Conservation (phyloP, 2,888 invertebrate species). For the Mimumesa dahlbomi region DNA sequence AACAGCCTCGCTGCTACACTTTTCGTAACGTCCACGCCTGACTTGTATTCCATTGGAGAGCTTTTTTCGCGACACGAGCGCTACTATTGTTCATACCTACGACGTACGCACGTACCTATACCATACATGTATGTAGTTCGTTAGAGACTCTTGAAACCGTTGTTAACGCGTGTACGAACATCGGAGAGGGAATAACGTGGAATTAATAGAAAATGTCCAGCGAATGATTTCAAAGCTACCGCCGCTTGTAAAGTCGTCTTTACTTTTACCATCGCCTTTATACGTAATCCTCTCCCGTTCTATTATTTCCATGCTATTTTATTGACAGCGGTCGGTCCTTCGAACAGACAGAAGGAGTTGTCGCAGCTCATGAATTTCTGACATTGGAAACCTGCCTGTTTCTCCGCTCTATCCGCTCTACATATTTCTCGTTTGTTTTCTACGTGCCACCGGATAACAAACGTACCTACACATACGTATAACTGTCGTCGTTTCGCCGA, state of each 20-base stretch:
- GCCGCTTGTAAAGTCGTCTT: background rate
- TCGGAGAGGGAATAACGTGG: slow-evolving; percentile 1
- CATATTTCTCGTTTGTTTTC: slow-evolving; percentile 21
- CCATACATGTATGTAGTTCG: background rate
- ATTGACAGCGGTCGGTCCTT: slow-evolving; percentile 61
- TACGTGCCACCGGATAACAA: slow-evolving; percentile 3
- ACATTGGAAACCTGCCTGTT: slow-evolving; percentile 67
- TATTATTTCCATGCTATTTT: slow-evolving; percentile 52
- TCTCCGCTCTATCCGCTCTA: slow-evolving; percentile 30
- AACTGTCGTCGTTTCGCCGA: no score
- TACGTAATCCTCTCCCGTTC: slow-evolving; percentile 1
- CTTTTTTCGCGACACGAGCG: no score
- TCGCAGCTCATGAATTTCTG: slow-evolving; percentile 58
- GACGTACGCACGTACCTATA: background rate
- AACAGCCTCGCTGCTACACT: slow-evolving; percentile 55
- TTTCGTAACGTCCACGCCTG: no score
- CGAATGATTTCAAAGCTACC: slow-evolving; percentile 30
- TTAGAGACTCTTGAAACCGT: no score
- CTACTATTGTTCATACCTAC: no score
- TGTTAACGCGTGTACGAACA: background rate
- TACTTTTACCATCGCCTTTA: background rate
- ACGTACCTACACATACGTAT: no score
- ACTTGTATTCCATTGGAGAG: no score
- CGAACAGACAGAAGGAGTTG: slow-evolving; percentile 35
- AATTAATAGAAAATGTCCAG: background rate